Conservation (phyloP, 2,113 vertebrate species). For the Ardeotis arabs region DNA sequence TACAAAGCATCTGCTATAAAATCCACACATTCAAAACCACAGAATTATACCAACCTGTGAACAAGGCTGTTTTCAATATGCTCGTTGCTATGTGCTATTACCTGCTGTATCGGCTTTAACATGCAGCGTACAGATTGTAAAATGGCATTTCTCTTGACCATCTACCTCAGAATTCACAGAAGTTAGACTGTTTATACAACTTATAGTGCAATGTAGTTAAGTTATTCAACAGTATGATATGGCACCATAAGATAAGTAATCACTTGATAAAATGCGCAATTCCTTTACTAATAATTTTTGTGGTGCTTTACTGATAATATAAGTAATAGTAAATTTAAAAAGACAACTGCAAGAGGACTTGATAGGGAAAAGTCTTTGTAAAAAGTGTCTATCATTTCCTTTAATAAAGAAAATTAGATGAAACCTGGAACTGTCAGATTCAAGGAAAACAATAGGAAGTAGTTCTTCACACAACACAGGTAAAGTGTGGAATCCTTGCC, state of each 20-base stretch:
- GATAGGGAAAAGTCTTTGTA: background rate
- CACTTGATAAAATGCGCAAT: background rate
- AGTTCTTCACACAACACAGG: background rate
- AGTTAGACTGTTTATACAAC: constrained; percentile 30
- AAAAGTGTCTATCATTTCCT: background rate
- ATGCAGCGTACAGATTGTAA: constrained; percentile 4
- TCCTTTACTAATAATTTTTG: background rate
- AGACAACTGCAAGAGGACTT: background rate
- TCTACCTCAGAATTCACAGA: constrained; percentile 38
- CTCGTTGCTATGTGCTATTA: constrained; percentile 13
- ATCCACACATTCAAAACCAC: constrained; percentile 24
- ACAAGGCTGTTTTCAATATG: background rate
- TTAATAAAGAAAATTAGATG: background rate
- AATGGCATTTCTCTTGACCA: constrained; percentile 45
- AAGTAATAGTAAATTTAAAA: constrained; percentile 22
- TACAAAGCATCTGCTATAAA: constrained; percentile 43
- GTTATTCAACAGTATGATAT: constrained; percentile 16
- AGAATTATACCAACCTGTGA: constrained; percentile 6
- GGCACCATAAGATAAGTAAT: constrained; percentile 53
- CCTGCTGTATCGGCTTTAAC: constrained; percentile 11
- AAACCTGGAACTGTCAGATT: background rate
- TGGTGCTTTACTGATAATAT: constrained; percentile 10
- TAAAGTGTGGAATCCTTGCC: background rate
- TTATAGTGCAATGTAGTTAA: constrained; percentile 25
- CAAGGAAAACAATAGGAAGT: background rate